phyloP scores from a whole-genome alignment of 2,797 vertebrate genomes.

The Sandelia bainsii region DNA sequence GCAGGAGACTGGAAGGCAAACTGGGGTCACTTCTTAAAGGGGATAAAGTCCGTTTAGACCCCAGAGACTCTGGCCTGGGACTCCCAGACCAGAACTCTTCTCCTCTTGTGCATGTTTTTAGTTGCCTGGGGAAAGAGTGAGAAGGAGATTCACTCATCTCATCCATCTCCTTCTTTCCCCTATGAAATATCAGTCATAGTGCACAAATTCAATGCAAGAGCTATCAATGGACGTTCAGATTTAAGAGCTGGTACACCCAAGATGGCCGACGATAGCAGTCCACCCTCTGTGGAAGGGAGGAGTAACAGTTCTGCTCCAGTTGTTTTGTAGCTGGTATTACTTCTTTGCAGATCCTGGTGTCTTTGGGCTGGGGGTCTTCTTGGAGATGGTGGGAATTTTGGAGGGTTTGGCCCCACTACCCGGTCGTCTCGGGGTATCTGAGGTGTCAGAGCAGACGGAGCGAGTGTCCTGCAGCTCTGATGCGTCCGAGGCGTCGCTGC shows the following conservation, averaged over 20 bases:
- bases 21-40: slow-evolving; percentile 64
- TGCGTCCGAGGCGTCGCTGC: slow-evolving; percentile 94
- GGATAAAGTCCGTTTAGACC: slow-evolving; percentile 39
- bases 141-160: slow-evolving; percentile 37
- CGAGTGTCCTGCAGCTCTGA: slow-evolving; percentile 94
- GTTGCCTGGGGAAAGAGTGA: slow-evolving; percentile 46
- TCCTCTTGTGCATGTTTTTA: slow-evolving; percentile 61
- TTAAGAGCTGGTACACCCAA: slow-evolving; percentile 28
- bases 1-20: slow-evolving; percentile 71
- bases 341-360: slow-evolving; percentile 87
- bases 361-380: slow-evolving; percentile 93
- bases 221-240: slow-evolving; percentile 36
- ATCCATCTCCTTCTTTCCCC: slow-evolving; percentile 46
- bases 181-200: slow-evolving; percentile 47
- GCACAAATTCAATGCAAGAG: slow-evolving; percentile 41
- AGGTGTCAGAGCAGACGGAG: slow-evolving; percentile 95
- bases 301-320: slow-evolving; percentile 7
- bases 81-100: slow-evolving; percentile 40
- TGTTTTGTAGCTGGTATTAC: slow-evolving; percentile 71
- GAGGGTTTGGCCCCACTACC: slow-evolving; percentile 87
- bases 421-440: slow-evolving; percentile 91
- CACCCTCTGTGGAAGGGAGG: slow-evolving; percentile 6
- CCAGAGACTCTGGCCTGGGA: slow-evolving; percentile 42
- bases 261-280: slow-evolving; percentile 9
- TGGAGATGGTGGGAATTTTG: slow-evolving; percentile 97